Base-by-base conservation (phyloP, 2,797 vertebrate species). In the Urocyon cinereoargenteus region DNA sequence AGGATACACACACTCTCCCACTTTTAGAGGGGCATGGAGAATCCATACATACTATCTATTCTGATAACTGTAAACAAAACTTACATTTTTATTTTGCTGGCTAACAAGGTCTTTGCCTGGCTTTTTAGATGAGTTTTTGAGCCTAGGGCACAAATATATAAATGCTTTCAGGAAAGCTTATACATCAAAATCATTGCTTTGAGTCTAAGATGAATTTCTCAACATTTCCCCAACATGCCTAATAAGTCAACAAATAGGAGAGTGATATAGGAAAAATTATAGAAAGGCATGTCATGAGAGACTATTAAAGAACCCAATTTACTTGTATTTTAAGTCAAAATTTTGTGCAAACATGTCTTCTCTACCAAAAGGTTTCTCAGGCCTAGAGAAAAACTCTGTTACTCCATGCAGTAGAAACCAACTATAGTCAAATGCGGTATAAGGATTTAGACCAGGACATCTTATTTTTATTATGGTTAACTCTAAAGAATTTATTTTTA, bases 171-270 rank as follows among this genome's bases (percentile, higher is more conserved):
- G 94, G 92, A 93, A 64, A 97, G 61, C 66, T 82, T 90, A 94
- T 90, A 96, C 21, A 96, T 98, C 85, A 97, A 79, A 92, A 97
- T 97, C 95, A 96, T 66, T 77, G 66, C 93, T 93, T 90, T 73
- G 36, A 75, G 77, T 94, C 55, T 86, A 77, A 97, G 84, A 91
- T 31, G 66, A 94, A 86, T 97, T 86, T 96, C 34, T 82, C 28
- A 19, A 53, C 40, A 68, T 95, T 93, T 95, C 40, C 10, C 51
- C 81, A 82, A 34, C 34, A 90, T 87, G 24, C 77, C 40, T 92
- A 78, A 11, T 40, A 97, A 94, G 45, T 90, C 92, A 96, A 68
- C 53, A 72, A 62, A 82, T 15, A 94, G 70, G 26, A 86, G 15
- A 57, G 1, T 2, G 1, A 59, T 93, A 70, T 7, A 49, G 12